Evolutionary conservation across 1,140 invertebrate genomes (phyloP).

Genomic region (Papilio xuthus): DNA sequence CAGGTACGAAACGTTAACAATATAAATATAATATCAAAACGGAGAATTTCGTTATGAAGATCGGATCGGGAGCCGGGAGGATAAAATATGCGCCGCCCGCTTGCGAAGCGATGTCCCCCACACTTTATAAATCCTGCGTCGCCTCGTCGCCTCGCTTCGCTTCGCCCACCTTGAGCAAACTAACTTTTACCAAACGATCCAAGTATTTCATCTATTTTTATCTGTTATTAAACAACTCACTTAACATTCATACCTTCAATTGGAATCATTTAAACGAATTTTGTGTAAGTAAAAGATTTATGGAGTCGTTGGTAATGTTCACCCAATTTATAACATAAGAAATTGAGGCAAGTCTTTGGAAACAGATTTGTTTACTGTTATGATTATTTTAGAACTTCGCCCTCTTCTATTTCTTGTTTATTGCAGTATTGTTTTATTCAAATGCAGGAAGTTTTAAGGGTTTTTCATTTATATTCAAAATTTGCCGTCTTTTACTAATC

Average conservation of each 20-base stretch:
- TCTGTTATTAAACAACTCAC: constrained; percentile 31
- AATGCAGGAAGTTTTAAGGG: no score
- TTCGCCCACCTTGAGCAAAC: constrained; percentile 39
- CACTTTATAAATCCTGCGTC: constrained; percentile 61
- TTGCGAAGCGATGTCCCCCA: constrained; percentile 49
- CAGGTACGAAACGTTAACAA: constrained; percentile 79
- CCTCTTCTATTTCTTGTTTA: background rate
- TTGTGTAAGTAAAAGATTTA: background rate
- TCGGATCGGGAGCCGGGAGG: constrained; percentile 70
- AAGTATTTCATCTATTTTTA: constrained; percentile 33
- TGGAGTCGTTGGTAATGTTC: background rate
- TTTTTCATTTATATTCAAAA: background rate
- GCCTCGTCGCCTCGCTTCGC: background rate
- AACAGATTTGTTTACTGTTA: background rate
- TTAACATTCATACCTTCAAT: constrained; percentile 21
- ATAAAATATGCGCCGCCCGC: constrained; percentile 72
- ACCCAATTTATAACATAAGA: background rate
- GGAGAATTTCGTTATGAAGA: constrained; percentile 81
- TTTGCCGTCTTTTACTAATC: background rate
- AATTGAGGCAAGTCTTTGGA: background rate
- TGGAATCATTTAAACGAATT: background rate
- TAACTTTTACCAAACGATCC: constrained; percentile 30
- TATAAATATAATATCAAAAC: constrained; percentile 81
- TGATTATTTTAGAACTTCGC: background rate
- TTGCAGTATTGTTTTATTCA: background rate